phyloP scores from a whole-genome alignment of 2,113 vertebrate species.

The Clupea harengus region DNA sequence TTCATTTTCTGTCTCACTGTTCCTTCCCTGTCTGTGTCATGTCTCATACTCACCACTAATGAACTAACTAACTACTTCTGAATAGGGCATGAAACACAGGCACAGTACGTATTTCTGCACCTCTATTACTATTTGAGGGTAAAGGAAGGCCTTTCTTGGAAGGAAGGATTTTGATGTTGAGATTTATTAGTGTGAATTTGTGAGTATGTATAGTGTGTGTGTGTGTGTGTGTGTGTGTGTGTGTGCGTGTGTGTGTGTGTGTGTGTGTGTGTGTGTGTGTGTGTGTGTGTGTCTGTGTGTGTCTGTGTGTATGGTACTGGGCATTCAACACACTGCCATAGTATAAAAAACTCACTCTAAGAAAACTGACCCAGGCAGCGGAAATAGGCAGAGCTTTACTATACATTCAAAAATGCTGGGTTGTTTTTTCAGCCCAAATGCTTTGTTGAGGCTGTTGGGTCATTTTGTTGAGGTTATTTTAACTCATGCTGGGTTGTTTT shows the following conservation, averaged over 20 bases:
- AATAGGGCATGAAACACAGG: not conserved
- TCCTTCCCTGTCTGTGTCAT: not conserved
- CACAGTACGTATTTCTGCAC: not conserved
- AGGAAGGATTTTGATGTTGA: not conserved
- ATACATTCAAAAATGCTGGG: no score
- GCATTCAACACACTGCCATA: no score
- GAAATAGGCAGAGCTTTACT: no score
- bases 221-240: not conserved
- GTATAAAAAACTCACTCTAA: no score
- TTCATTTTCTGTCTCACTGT: not conserved
- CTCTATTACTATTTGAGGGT: not conserved
- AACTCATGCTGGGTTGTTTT: no score
- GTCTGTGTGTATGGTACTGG: not conserved
- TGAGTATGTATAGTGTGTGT: not conserved
- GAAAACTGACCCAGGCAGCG: no score
- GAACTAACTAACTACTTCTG: not conserved
- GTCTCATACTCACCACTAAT: not conserved
- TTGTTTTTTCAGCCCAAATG: no score
- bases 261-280: not conserved
- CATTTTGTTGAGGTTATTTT: no score
- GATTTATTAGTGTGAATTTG: not conserved
- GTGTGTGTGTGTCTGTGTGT: not conserved
- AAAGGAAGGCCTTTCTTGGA: not conserved
- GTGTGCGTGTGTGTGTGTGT: conserved; percentile 1
- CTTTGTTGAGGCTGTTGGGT: no score